A percentile compares a stretch with the other conserved stretches of the same genome.
These are phyloP conservation scores for Darevskia mixta DNA, from an alignment of 2,797 vertebrate genomes.

Conservation along the genomic window DNA sequence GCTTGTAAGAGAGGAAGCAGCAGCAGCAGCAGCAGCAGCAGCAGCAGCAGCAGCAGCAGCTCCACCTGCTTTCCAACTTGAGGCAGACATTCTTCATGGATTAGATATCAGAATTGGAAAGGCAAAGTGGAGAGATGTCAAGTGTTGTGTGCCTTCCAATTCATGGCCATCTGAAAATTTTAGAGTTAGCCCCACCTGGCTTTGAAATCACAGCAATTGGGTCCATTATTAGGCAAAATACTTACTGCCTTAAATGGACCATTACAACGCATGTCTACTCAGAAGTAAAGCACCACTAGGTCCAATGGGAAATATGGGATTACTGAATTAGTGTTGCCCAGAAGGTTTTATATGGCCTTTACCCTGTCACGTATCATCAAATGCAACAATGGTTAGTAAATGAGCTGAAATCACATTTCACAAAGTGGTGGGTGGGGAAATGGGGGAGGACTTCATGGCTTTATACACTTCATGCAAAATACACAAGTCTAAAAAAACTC, in stretches of 20 bases:
- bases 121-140: neutral
- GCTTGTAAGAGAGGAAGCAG: neutral
- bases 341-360: neutral
- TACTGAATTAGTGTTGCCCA: neutral
- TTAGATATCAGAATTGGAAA: slow-evolving; percentile 4
- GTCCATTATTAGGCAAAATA: neutral
- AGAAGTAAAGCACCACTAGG: neutral
- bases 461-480: slow-evolving; percentile 68
- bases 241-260: neutral
- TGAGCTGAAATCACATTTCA: slow-evolving; percentile 59
- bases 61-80: neutral
- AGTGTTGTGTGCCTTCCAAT: neutral
- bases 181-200: neutral
- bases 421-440: slow-evolving; percentile 65
- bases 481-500: slow-evolving; percentile 70
- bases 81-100: neutral
- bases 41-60: neutral
- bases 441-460: slow-evolving; percentile 68
- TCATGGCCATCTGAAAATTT: neutral
- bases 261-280: neutral
- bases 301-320: neutral
- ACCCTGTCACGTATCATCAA: slow-evolving; percentile 37
- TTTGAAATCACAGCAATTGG: neutral
- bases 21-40: neutral
- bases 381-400: slow-evolving; percentile 45